These are phyloP conservation scores for Cettia cetti DNA, from an alignment of 2,113 vertebrate species.

Conservation along the genomic window DNA sequence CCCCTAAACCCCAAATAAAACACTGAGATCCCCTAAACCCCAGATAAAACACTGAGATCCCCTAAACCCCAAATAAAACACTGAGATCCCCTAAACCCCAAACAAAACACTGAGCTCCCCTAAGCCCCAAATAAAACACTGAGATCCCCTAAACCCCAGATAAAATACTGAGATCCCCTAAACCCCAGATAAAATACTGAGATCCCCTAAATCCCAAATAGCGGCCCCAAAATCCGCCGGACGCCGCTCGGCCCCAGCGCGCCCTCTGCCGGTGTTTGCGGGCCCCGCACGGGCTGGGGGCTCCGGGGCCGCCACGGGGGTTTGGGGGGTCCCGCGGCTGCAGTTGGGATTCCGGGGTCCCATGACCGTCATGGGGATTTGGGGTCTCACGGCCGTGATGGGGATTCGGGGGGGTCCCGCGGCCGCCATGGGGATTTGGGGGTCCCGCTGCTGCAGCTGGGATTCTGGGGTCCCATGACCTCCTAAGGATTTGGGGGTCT, in stretches of 20 bases:
- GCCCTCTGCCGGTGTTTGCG: background rate
- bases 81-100: too few relatives aligned
- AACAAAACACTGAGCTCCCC: background rate
- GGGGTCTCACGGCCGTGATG: background rate
- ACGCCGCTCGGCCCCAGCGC: background rate
- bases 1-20: background rate
- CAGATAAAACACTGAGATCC: background rate
- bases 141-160: background rate
- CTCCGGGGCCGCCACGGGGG: background rate
- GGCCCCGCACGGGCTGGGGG: background rate
- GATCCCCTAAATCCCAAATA: background rate
- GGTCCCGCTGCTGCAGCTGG: accelerated
- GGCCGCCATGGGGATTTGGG: accelerated
- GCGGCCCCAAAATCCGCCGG: background rate
- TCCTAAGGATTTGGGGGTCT: too few relatives aligned
- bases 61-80: background rate
- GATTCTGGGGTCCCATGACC: too few relatives aligned
- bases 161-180: background rate
- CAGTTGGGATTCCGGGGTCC: background rate
- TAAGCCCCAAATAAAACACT: background rate
- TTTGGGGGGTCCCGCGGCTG: background rate
- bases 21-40: background rate
- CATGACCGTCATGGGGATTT: background rate
- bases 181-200: background rate
- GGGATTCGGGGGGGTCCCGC: background rate